Evolutionary conservation across 2,113 vertebrate genomes (phyloP), one percentile per base, ranked within the genome.

Genomic region (Grantiella picta): DNA sequence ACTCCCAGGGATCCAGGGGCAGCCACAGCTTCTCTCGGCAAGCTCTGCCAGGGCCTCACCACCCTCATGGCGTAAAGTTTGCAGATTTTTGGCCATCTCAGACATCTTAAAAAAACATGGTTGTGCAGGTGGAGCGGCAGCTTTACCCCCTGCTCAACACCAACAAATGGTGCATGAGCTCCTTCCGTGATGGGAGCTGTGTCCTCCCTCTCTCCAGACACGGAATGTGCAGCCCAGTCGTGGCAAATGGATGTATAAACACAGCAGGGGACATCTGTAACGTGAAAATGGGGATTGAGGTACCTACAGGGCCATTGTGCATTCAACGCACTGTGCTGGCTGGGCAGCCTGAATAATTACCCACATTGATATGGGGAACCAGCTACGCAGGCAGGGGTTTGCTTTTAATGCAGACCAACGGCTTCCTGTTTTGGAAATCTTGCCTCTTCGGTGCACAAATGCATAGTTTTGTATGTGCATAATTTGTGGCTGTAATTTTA

Each of bases 401-500:
- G 91, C 89, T 95, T 97, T 95, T 71, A 89, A 78, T 33, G 76
- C 90, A 94, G 88, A 75, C 94, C 93, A 86, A 94, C 35, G 56
- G 92, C 96, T 96, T 97, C 94, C 95, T 96, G 94, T 96, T 96
- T 96, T 96, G 96, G 92, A 94, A 96, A 94, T 92, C 92, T 93
- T 96, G 95, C 95, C 95, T 96, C 61, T 96, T 94, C 90, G 12
- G 90, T 72, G 92, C 92, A 97, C 93, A 95, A 96, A 96, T 71
- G 92, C 95, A 96, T 96, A 96, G 94, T 96, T 97, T 97, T 96
- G 79, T 96, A 95, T 96, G 95, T 96, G 94, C 94, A 97, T 96
- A 96, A 96, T 97, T 97, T 96, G 96, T 94, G 96, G 96, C 91
- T 97, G 94, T 96, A 96, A 97, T 96, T 95, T 97, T 95, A 97